Evolutionary conservation across 2,113 vertebrate species (phyloP), one percentile per base, ranked within the genome.

Genomic region (Perca schrenkii): DNA sequence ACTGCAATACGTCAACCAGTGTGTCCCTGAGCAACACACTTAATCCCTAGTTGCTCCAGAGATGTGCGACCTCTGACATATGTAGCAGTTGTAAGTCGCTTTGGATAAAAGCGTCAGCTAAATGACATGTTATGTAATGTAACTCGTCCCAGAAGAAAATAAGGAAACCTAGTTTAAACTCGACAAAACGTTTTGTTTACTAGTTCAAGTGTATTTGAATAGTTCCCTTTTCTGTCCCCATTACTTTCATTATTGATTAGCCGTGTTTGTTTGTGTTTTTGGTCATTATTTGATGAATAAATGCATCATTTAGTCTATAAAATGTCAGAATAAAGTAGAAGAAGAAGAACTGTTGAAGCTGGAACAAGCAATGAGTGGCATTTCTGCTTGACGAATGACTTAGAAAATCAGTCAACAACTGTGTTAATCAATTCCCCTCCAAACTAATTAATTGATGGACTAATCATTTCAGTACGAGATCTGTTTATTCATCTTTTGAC

Each of bases 91-190:
- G 28, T 28, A 28, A 28, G 28, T 28, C 28, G 28, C 28, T 28
- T 28, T 28, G 28, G 28, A 28, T 28, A 28, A 28, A 28, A 28
- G 28, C 28, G 28, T 28, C 28, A 1, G 28, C 28, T 28, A 28
- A 28, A 28, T 28, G 28, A 28, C 28, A 28, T 28, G 2, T 28
- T 28, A 28, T 28, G 28, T 28, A 28, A 28, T 28, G 28, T 28
- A 28, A 28, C 28, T 34, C 31, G 43, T 54, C 8, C 12, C 28
- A 43, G 70, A 60, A 60, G 21, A 16, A 15, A 78, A 69, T 8
- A 13, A 57, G 75, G 70, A 77, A 74, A 50, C n/a, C 11, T 8
- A 54, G 36, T 21, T 69, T 16, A 58, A 74, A 60, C 67, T 71
- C 16, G 19, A 25, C 2, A 8, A 8, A 82, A 57, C 49, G 19